These are phyloP conservation scores for Pseudochirops cupreus DNA, from an alignment of 2,797 vertebrate species.

Conservation along the genomic window DNA sequence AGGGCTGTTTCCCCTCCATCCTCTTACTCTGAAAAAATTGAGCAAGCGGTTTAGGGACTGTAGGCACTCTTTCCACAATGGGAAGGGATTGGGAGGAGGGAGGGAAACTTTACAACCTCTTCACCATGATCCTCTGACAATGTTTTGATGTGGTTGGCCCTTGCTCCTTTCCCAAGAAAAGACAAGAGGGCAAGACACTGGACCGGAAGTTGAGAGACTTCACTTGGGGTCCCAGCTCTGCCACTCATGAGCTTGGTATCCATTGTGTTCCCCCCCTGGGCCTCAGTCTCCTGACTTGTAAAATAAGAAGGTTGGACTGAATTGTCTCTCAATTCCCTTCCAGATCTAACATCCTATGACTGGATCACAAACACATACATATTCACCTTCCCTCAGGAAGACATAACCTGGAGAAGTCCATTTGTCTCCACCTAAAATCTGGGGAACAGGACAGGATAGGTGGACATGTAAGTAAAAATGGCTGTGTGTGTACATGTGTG, in stretches of 20 bases:
- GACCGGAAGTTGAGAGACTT: neutral
- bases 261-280: neutral
- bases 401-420: neutral
- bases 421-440: neutral
- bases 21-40: neutral
- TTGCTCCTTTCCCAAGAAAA: neutral
- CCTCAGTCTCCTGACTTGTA: constrained; percentile 6
- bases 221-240: neutral
- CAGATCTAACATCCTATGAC: neutral
- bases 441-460: neutral
- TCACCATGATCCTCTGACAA: neutral
- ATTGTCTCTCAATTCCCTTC: neutral
- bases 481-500: neutral
- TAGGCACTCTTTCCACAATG: neutral
- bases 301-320: neutral
- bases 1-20: neutral
- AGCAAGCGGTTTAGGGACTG: neutral
- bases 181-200: neutral
- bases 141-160: neutral
- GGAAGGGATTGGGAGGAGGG: neutral
- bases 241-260: neutral
- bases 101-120: neutral
- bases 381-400: neutral
- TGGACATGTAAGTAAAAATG: neutral
- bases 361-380: neutral